Evolutionary conservation across 2,113 vertebrate species (phyloP).

Genomic region (Polypterus senegalus): DNA sequence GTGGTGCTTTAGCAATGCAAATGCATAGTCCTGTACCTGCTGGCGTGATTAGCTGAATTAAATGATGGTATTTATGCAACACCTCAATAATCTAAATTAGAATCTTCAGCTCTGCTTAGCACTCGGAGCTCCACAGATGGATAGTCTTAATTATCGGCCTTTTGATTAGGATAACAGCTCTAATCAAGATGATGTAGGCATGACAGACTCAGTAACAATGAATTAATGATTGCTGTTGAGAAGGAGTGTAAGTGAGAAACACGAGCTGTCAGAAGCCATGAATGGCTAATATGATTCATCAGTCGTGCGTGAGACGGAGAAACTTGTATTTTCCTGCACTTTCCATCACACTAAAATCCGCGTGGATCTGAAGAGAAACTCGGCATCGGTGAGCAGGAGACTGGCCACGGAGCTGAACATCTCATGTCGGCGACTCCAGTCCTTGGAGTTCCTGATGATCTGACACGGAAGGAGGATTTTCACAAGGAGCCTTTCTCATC

Average conservation of each 20-base stretch:
- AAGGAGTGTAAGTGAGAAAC: constrained; percentile 32
- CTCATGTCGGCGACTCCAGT: no score
- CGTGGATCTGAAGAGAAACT: no score
- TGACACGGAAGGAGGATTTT: no score
- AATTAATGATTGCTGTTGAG: constrained; percentile 63
- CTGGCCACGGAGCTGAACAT: no score
- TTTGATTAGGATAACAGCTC: constrained; percentile 71
- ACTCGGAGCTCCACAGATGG: constrained; percentile 64
- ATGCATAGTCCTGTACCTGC: constrained; percentile 65
- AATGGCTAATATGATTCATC: not conserved
- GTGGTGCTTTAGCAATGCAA: constrained; percentile 59
- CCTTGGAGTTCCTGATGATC: no score
- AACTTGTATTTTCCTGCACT: not conserved
- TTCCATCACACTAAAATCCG: no score
- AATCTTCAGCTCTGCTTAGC: constrained; percentile 60
- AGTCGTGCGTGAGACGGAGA: not conserved
- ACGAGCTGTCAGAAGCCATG: constrained; percentile 3
- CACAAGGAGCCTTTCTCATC: no score
- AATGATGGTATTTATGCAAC: constrained; percentile 68
- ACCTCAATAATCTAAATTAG: constrained; percentile 75
- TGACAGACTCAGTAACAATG: constrained; percentile 61
- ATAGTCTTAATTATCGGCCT: constrained; percentile 67
- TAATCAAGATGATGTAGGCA: constrained; percentile 64
- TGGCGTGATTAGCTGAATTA: constrained; percentile 74
- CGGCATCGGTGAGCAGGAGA: no score